Evolutionary conservation across 2,113 vertebrate species (phyloP), one percentile per base, ranked within the genome.

Genomic region (Ariopsis seemanni): DNA sequence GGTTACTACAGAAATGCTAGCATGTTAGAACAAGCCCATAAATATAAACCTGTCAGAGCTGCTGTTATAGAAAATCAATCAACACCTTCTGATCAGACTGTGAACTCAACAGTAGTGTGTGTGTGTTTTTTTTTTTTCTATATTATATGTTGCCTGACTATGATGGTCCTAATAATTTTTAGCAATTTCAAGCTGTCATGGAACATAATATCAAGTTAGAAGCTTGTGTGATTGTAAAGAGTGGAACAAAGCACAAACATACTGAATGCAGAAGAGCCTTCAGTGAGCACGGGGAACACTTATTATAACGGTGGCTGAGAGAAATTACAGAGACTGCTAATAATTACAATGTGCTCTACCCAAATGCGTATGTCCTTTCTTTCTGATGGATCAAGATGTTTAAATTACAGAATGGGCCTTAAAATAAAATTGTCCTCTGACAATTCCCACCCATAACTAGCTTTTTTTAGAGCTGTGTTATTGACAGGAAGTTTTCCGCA

Each of bases 381-480:
- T 69, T 74, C 57, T 88, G 85, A 88, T 84, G 65, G 87, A 90
- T 84, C 87, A 80, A 86, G 82, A 79, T 79, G 82, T 22, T 67
- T 63, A 88, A 86, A 90, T 90, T 90, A 86, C 79, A 86, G 89
- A 75, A 84, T 18, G 82, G 27, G 34, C 50, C 80, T 86, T 55
- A 48, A 86, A 90, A 84, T 83, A 84, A 90, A 79, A 86, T 18
- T 60, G 11, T 85, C 82, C 63, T 79, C 87, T 50, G 63, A 86
- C 75, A 83, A 83, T 85, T 72, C 80, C 82, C n/a, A 65, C 71
- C 63, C 34, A 71, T 84, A 84, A 67, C 42, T 65, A 62, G 69
- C 79, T 75, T n/a, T 77, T 14, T 17, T 84, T 53, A 58, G 53
- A 50, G 60, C 69, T 7, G 2, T 17, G n/a, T 48, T 82, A 83